Conservation (phyloP, 37 sponge, comb jelly and placozoan genomes). For the Chondrosia reniformis region DNA sequence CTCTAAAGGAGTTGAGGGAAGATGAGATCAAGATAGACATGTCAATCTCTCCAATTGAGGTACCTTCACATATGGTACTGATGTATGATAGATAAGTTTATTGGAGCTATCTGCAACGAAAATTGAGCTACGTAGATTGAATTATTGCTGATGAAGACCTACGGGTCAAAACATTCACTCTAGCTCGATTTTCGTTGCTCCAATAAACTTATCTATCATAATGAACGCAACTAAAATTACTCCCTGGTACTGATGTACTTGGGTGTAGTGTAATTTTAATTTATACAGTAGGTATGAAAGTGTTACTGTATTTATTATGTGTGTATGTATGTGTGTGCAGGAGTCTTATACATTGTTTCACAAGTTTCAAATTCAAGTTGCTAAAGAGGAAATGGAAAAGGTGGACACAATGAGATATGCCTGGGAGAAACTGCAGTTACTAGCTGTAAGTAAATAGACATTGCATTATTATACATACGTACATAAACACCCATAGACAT, state of each 20-base stretch:
- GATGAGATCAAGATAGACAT: conserved; percentile 91
- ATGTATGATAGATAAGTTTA: too few species aligned
- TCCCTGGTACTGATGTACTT: neutral
- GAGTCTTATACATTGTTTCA: conserved; percentile 87
- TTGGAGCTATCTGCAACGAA: too few species aligned
- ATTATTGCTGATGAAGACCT: too few species aligned
- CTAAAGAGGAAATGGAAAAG: conserved; percentile 85
- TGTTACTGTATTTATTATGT: neutral
- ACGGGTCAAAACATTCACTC: too few species aligned
- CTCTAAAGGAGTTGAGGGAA: conserved; percentile 82
- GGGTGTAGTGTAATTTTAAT: too few species aligned
- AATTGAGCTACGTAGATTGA: too few species aligned
- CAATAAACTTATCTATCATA: too few species aligned
- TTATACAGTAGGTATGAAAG: neutral
- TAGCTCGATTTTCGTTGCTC: too few species aligned
- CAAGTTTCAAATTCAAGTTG: conserved; percentile 77
- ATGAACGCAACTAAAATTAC: too few species aligned
- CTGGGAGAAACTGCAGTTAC: conserved; percentile 78
- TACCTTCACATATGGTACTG: neutral
- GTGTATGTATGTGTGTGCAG: conserved; percentile 34
- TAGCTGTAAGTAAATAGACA: conserved; percentile 59
- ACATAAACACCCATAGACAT: neutral
- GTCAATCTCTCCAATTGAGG: conserved; percentile 85
- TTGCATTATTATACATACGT: neutral
- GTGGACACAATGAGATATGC: conserved; percentile 94